A percentile compares a stretch with the other conserved stretches of the same genome.
phyloP scores from a whole-genome alignment of 2,113 vertebrate genomes.

The Sinocyclocheilus grahami region DNA sequence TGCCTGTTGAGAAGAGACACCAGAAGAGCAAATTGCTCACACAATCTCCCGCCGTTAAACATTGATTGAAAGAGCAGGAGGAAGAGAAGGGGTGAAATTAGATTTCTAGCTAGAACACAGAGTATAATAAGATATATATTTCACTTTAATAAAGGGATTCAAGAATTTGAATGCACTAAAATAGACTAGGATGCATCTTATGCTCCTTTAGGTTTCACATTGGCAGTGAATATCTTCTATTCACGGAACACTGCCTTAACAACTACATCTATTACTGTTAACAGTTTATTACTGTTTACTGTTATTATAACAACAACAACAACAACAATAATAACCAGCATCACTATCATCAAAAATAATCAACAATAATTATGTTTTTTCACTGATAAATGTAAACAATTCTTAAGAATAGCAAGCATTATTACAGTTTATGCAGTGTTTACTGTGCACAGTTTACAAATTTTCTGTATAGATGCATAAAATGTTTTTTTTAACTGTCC shows the following conservation, averaged over 20 bases:
- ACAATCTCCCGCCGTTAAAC: slow-evolving; percentile 41
- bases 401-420: not conserved
- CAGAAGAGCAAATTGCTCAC: slow-evolving; percentile 36
- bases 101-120: not conserved
- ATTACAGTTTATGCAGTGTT: not conserved
- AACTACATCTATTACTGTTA: no score
- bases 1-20: slow-evolving; percentile 32
- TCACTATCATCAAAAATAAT: not conserved
- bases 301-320: not conserved
- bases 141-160: not conserved
- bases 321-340: not conserved
- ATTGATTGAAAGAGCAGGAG: slow-evolving; percentile 30
- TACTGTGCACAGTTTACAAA: not conserved
- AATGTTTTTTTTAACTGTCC: no score
- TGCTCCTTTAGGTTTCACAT: not conserved
- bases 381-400: not conserved
- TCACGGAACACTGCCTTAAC: not conserved
- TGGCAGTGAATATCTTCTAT: not conserved
- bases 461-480: not conserved
- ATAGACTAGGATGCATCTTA: not conserved
- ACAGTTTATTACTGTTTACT: no score
- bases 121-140: not conserved
- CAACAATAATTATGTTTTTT: not conserved
- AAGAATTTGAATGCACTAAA: not conserved
- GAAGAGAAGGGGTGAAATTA: not conserved